Percentiles rank a stretch among this genome's conserved stretches.
Conservation (phyloP, 1,140 invertebrate species). For the Papilio machaon region DNA sequence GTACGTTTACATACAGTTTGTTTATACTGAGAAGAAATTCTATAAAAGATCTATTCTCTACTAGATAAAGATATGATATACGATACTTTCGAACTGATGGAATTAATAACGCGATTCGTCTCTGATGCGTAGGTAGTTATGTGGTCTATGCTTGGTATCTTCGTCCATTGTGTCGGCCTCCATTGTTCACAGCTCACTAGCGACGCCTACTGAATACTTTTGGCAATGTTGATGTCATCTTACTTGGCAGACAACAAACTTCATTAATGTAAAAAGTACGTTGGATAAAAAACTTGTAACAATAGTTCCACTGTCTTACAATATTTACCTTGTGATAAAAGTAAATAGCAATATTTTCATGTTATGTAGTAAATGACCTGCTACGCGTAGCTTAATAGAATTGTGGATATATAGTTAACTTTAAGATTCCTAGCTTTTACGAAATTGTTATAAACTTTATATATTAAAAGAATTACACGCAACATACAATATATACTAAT, state of each 20-base stretch:
- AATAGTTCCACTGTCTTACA: background rate
- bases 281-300: slow-evolving; percentile 16
- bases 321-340: background rate
- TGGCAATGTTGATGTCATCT: slow-evolving; percentile 25
- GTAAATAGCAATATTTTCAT: background rate
- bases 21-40: background rate
- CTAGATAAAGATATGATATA: background rate
- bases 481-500: too few species aligned
- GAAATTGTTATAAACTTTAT: background rate
- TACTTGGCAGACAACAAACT: slow-evolving; percentile 28
- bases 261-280: slow-evolving; percentile 11
- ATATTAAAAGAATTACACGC: too few species aligned
- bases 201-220: slow-evolving; percentile 37
- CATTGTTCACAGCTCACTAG: slow-evolving; percentile 55
- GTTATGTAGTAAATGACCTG: too few species aligned
- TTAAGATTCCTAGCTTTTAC: background rate
- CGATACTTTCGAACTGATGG: slow-evolving; percentile 23
- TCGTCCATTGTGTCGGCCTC: slow-evolving; percentile 44
- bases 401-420: too few species aligned
- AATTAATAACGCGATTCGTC: slow-evolving; percentile 31
- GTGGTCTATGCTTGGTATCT: background rate
- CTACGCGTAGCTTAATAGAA: too few species aligned
- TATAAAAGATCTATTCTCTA: background rate
- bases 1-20: background rate
- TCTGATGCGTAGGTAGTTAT: slow-evolving; percentile 30